Evolutionary conservation across 2,113 vertebrate species (phyloP).

Genomic region (Cariama cristata): DNA sequence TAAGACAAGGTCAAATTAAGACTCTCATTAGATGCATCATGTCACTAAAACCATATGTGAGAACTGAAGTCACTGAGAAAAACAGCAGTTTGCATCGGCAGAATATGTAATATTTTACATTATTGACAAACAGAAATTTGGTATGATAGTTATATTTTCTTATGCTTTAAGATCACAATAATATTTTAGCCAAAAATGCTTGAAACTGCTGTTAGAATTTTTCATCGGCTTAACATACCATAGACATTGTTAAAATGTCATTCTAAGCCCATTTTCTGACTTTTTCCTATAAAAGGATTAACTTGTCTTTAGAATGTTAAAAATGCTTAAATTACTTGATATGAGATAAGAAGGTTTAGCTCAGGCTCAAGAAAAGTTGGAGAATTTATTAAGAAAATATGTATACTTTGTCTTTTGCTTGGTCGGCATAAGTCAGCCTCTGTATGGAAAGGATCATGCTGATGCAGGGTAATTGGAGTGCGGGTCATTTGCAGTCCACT

Average conservation of each 20-base stretch:
- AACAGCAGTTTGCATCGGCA: neutral
- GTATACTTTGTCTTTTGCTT: neutral
- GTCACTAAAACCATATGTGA: neutral
- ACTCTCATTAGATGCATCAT: neutral
- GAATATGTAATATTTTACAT: neutral
- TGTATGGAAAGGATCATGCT: neutral
- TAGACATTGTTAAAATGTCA: conserved; percentile 57
- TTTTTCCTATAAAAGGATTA: conserved; percentile 62
- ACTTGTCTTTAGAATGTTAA: conserved; percentile 62
- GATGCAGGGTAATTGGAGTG: neutral
- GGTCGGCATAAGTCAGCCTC: neutral
- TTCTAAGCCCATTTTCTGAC: conserved; percentile 63
- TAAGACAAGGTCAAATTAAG: neutral
- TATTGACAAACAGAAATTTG: neutral
- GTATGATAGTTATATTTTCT: neutral
- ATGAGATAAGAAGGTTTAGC: conserved; percentile 64
- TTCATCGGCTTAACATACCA: conserved; percentile 53
- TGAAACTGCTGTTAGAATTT: conserved; percentile 50
- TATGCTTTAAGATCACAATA: neutral
- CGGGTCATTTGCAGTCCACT: conserved; percentile 4
- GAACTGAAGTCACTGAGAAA: neutral
- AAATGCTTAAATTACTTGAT: conserved; percentile 64
- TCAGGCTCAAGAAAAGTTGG: neutral
- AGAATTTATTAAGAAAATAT: conserved; percentile 48
- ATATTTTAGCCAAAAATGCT: conserved; percentile 18